Evolutionary conservation across 2,797 vertebrate species (phyloP).

Genomic region (Acrossocheilus wenchowensis): DNA sequence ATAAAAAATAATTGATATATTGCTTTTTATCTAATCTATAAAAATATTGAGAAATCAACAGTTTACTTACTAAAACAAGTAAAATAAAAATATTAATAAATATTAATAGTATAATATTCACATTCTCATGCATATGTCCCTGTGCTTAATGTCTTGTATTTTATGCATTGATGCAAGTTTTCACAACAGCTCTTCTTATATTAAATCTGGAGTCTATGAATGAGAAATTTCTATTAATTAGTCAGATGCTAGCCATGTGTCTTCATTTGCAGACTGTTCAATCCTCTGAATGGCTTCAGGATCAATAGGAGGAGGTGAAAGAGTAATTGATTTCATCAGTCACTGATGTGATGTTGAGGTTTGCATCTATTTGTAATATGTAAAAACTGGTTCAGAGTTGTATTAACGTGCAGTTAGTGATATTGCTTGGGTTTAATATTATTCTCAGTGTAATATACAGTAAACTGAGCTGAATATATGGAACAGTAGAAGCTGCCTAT

Average conservation of each 20-base stretch:
- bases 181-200: constrained; percentile 23
- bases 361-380: neutral
- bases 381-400: neutral
- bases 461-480: neutral
- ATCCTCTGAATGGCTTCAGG: constrained; percentile 61
- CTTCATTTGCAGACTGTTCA: constrained; percentile 58
- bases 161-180: neutral
- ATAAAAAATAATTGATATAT: neutral
- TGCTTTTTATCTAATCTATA: neutral
- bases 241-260: constrained; percentile 55
- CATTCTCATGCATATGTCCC: neutral
- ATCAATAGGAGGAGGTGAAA: constrained; percentile 68
- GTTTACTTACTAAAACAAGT: no score
- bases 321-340: constrained; percentile 68
- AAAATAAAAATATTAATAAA: no score
- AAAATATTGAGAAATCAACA: neutral
- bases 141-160: constrained; percentile 1
- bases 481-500: neutral
- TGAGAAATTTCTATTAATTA: constrained; percentile 65
- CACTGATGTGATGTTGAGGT: constrained; percentile 59
- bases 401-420: neutral
- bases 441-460: neutral
- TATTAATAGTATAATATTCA: no score
- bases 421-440: neutral
- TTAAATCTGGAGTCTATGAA: constrained; percentile 26